Base-by-base conservation (phyloP, 2,888 invertebrate genomes). In the Drosophila prolongata region DNA sequence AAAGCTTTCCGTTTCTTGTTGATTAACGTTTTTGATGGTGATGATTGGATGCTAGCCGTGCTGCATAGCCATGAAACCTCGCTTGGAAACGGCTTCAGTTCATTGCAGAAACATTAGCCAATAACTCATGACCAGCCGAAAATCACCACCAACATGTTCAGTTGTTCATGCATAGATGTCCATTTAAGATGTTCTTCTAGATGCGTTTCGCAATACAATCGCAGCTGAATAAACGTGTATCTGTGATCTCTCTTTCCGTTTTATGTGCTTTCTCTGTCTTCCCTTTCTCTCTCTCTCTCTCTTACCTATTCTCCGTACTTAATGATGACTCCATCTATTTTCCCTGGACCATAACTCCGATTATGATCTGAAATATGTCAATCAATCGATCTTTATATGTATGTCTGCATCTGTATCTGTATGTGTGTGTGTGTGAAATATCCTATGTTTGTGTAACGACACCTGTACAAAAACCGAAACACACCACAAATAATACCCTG, bases 221-320 rank as follows among this genome's bases (percentile, higher is more conserved):
- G 54, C 68, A 56, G 59, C 49, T 71, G 74, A 84, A 86, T 87
- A 86, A 86, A 80, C 70, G 80, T 88, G 59, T 79, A 75, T 69
- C 73, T 89, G 85, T 88, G 89, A 79, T 89, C 81, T 89, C 79
- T 90, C 79, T 90, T 88, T 87, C 87, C 89, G 54, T 85, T 85
- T 89, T 86, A 80, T 87, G 85, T 88, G 89, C 87, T 81, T 76
- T 89, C 70, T 89, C 79, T 84, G 73, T 86, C 68, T 79, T 60
- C 49, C 76, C 50, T 65, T 35, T 77, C 44, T 77, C 44, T 76
- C 56, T 73, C 58, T 62, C 50, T 76, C 54, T 75, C 46, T 68
- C 52, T 80, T n/a, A 64, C 49, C 14, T 49, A 27, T 40, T 46
- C 47, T 47, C 19, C 67, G 66, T 69, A 68, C 70, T 73, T 54